Conservation (phyloP, 2,113 vertebrate genomes). For the Ornithorhynchus anatinus region DNA sequence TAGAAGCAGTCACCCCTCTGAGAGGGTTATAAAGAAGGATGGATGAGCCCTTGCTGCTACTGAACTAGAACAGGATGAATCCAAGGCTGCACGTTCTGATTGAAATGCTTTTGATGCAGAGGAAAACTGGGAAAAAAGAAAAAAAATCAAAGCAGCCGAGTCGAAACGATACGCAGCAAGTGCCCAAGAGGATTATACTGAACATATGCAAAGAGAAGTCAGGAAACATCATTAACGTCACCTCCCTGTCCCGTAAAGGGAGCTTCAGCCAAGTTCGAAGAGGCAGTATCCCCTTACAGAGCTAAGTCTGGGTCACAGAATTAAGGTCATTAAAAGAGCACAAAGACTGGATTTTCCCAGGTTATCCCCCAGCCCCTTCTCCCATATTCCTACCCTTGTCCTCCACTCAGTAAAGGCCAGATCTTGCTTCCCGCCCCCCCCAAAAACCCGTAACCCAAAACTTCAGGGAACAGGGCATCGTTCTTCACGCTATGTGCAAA, state of each 20-base stretch:
- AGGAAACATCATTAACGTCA: slow-evolving; percentile 62
- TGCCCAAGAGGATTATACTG: slow-evolving; percentile 81
- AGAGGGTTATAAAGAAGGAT: slow-evolving; percentile 45
- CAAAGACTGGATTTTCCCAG: neutral
- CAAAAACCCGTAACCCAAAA: slow-evolving; percentile 10
- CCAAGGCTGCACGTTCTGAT: neutral
- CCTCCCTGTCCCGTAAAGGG: slow-evolving; percentile 68
- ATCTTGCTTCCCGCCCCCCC: slow-evolving; percentile 22
- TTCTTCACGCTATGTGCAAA: neutral
- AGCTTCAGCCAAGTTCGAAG: slow-evolving; percentile 75
- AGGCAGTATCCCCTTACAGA: slow-evolving; percentile 84
- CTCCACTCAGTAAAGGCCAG: neutral
- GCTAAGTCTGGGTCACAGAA: slow-evolving; percentile 46
- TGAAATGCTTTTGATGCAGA: slow-evolving; percentile 10
- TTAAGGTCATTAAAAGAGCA: neutral
- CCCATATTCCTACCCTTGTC: slow-evolving; percentile 6
- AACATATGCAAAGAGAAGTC: slow-evolving; percentile 63
- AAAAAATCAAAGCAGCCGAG: slow-evolving; percentile 47
- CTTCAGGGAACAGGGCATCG: slow-evolving; percentile 16
- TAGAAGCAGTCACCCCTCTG: slow-evolving; percentile 77
- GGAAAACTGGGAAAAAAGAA: slow-evolving; percentile 36
- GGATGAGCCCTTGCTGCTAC: slow-evolving; percentile 46
- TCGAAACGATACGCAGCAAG: slow-evolving; percentile 72
- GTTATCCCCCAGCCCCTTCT: accelerated
- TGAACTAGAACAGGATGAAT: slow-evolving; percentile 4